Conservation (phyloP, 2,113 vertebrate genomes). For the Numida meleagris region DNA sequence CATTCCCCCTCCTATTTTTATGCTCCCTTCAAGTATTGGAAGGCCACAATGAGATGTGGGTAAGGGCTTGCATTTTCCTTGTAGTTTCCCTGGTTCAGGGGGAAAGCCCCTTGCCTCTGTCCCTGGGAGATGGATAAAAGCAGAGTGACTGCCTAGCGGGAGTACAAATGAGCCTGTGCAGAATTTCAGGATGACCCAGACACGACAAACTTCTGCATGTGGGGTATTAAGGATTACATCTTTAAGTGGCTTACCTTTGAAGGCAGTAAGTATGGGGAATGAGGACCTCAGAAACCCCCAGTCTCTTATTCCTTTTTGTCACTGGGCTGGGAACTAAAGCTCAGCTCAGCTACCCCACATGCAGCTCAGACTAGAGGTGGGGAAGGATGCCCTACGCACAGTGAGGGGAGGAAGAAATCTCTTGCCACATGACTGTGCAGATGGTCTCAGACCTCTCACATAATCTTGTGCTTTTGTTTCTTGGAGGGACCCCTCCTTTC, state of each 20-base stretch:
- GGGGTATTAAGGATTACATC: conserved; percentile 47
- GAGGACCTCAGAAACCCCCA: neutral
- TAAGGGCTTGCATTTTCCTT: neutral
- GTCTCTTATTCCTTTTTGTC: conserved; percentile 11
- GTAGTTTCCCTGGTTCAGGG: neutral
- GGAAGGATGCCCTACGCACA: neutral
- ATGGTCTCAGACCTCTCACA: neutral
- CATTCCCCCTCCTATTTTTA: too few relatives aligned
- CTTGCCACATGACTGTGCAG: conserved; percentile 30
- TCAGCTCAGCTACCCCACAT: neutral
- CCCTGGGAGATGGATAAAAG: neutral
- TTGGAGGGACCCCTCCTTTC: conserved; percentile 4
- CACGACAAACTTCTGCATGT: neutral
- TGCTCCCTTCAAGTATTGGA: too few relatives aligned
- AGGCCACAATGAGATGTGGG: too few relatives aligned
- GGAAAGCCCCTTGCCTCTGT: neutral
- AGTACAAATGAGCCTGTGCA: neutral
- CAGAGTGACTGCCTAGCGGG: neutral
- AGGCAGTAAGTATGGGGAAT: conserved; percentile 11
- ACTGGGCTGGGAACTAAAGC: conserved; percentile 21
- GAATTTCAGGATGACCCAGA: conserved; percentile 30
- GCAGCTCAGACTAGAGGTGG: neutral
- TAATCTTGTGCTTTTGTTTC: conserved; percentile 43
- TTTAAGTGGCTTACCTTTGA: conserved; percentile 36
- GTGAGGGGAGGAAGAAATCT: conserved; percentile 44